Evolutionary conservation across 2,888 invertebrate genomes (phyloP).

Genomic region (Leptinotarsa tumamoca): DNA sequence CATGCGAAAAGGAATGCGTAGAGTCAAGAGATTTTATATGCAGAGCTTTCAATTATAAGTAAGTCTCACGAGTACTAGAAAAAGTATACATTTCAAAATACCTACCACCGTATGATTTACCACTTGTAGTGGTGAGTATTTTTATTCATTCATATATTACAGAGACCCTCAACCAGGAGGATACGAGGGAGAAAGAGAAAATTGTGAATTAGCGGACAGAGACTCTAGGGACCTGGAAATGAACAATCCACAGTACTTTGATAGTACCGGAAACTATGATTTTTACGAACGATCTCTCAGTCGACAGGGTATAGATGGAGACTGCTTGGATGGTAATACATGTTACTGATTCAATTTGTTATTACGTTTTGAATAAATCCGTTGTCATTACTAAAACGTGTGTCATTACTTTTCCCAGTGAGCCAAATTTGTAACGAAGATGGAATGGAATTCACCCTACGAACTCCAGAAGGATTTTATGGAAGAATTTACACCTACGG

Average conservation of each 20-base stretch:
- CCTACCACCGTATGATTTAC: too few species aligned
- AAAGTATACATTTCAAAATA: neutral
- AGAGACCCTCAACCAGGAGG: slow-evolving; percentile 52
- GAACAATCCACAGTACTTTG: slow-evolving; percentile 87
- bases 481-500: slow-evolving; percentile 93
- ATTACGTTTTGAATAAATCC: slow-evolving; percentile 17
- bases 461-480: slow-evolving; percentile 89
- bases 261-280: slow-evolving; percentile 84
- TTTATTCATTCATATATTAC: slow-evolving; percentile 5
- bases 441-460: slow-evolving; percentile 92
- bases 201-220: slow-evolving; percentile 90
- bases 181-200: slow-evolving; percentile 77
- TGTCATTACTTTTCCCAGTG: slow-evolving; percentile 68
- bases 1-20: slow-evolving; percentile 87
- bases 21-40: slow-evolving; percentile 87
- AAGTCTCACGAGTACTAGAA: slow-evolving; percentile 43
- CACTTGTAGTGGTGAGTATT: too few species aligned
- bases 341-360: slow-evolving; percentile 27
- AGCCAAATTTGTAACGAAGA: slow-evolving; percentile 93
- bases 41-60: slow-evolving; percentile 89
- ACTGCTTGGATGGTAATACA: slow-evolving; percentile 85
- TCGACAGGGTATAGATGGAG: slow-evolving; percentile 76
- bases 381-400: slow-evolving; percentile 13
- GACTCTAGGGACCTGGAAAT: slow-evolving; percentile 87
- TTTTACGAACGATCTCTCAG: slow-evolving; percentile 85